Evolutionary conservation across 2,113 vertebrate genomes (phyloP).

Genomic region (Myxocyprinus asiaticus): DNA sequence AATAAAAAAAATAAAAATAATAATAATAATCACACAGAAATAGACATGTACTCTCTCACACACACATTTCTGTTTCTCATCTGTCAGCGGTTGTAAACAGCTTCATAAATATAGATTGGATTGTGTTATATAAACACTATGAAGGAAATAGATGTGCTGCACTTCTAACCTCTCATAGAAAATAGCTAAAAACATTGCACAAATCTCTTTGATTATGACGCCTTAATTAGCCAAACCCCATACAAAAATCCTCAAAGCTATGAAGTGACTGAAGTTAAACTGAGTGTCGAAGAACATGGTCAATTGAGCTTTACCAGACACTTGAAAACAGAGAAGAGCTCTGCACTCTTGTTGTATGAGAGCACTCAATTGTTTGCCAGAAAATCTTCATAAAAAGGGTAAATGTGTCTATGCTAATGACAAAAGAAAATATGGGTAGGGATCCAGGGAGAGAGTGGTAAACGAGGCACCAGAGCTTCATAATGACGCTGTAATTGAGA

Average conservation of each 20-base stretch:
- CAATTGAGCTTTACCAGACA: constrained; percentile 37
- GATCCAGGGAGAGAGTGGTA: constrained; percentile 31
- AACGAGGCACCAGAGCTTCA: constrained; percentile 36
- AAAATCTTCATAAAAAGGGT: constrained; percentile 43
- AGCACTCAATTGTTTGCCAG: constrained; percentile 48
- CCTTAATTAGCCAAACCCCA: constrained; percentile 32
- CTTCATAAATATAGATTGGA: constrained; percentile 62
- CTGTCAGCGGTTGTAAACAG: constrained; percentile 44
- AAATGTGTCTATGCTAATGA: constrained; percentile 42
- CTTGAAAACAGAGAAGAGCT: constrained; percentile 32
- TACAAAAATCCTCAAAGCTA: constrained; percentile 6
- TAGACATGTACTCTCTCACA: constrained; percentile 17
- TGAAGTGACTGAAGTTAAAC: constrained; percentile 16
- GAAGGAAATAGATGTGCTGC: constrained; percentile 36
- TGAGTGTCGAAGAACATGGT: constrained; percentile 24
- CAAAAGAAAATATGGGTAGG: constrained; percentile 34
- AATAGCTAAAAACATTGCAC: constrained; percentile 20
- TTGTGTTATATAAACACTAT: constrained; percentile 47
- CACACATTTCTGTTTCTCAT: constrained; percentile 37
- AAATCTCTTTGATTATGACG: constrained; percentile 34
- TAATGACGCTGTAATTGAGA: constrained; percentile 58
- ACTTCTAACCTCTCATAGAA: constrained; percentile 30
- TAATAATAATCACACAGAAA: neutral
- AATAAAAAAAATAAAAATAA: neutral
- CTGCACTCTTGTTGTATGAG: neutral